Percentiles rank a stretch among this genome's conserved stretches.
Conservation (phyloP, 2,113 vertebrate species). For the Athene noctua region DNA sequence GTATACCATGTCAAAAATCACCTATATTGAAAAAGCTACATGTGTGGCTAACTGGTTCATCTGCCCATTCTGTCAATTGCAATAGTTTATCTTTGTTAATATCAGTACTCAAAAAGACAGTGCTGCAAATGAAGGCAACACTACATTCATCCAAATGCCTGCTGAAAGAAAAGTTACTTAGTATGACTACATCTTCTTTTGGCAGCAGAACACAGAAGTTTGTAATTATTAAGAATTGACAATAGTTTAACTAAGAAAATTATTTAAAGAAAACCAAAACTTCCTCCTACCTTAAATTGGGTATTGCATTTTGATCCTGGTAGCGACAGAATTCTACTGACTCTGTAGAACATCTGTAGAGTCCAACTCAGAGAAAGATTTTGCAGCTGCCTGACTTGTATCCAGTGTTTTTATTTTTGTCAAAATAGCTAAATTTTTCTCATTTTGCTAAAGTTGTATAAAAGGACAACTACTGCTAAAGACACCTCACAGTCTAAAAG, state of each 20-base stretch:
- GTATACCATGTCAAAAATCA: not conserved
- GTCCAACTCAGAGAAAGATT: not conserved
- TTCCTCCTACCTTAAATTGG: not conserved
- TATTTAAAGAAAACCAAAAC: not conserved
- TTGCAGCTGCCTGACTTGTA: not conserved
- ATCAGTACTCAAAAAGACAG: not conserved
- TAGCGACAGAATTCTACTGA: not conserved
- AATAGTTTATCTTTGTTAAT: not conserved
- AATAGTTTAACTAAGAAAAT: no score
- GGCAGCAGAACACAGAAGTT: not conserved
- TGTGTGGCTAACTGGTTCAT: not conserved
- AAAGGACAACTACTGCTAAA: not conserved
- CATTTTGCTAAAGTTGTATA: not conserved
- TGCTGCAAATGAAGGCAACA: not conserved
- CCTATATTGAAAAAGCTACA: not conserved
- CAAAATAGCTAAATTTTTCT: not conserved
- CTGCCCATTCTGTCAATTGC: not conserved
- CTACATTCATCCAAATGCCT: not conserved
- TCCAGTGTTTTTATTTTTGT: not conserved
- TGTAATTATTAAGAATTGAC: not conserved
- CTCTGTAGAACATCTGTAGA: not conserved
- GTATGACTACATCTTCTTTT: not conserved
- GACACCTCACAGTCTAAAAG: not conserved
- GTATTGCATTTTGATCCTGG: not conserved
- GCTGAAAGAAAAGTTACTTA: not conserved